phyloP scores from a whole-genome alignment of 92 coral and sea anemone species.

The Chrysogorgia sp. region DNA sequence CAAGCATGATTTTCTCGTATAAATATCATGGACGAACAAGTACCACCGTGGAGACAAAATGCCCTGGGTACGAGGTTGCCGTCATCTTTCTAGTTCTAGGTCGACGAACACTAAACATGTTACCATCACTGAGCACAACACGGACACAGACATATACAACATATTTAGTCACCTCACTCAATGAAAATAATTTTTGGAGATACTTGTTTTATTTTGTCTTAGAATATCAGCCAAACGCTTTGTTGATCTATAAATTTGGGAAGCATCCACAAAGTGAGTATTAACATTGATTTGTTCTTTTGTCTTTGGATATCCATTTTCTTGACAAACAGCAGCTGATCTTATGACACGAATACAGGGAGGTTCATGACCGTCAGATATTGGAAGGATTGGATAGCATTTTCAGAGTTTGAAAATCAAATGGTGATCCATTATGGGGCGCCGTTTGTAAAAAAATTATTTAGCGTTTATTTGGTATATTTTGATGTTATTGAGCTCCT shows the following conservation, averaged over 20 bases:
- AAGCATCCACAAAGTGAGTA: conserved; percentile 26
- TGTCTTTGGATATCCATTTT: not conserved
- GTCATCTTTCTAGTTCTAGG: too few relatives aligned
- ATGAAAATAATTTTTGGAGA: too few relatives aligned
- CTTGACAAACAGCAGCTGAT: conserved; percentile 27
- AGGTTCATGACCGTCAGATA: not conserved
- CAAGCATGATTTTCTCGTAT: too few relatives aligned
- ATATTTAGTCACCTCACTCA: too few relatives aligned
- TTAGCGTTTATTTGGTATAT: too few relatives aligned
- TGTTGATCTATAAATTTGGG: conserved; percentile 34
- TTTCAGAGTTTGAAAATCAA: conserved; percentile 7
- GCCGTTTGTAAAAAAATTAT: conserved; percentile 1
- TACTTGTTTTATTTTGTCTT: conserved; percentile 11
- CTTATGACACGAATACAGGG: conserved; percentile 23
- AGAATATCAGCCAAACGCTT: conserved; percentile 9
- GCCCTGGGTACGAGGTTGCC: too few relatives aligned
- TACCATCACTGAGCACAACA: too few relatives aligned
- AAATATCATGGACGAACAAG: too few relatives aligned
- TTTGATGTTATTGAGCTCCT: too few relatives aligned
- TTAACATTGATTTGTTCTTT: conserved; percentile 44
- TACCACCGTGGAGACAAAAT: too few relatives aligned
- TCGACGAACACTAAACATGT: too few relatives aligned
- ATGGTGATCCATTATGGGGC: conserved; percentile 13
- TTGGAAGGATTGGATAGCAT: conserved; percentile 32
- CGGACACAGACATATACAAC: too few relatives aligned